Evolutionary conservation across 1,140 invertebrate genomes (phyloP).

Genomic region (Sitobion miscanthi): DNA sequence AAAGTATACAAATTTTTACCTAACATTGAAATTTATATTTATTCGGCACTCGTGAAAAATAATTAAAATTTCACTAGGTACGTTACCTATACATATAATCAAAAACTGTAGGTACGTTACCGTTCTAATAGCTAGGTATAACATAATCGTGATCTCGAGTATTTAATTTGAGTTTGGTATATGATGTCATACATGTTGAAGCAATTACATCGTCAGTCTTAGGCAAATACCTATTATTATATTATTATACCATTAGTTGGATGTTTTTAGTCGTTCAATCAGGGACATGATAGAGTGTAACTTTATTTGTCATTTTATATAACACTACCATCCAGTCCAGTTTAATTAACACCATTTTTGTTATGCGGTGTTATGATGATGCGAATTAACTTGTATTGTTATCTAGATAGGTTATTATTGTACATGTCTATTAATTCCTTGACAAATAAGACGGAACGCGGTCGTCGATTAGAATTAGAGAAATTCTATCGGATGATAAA

Average conservation of each 20-base stretch:
- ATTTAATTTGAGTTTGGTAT: background rate
- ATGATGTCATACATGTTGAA: background rate
- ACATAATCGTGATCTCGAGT: background rate
- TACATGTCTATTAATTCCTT: background rate
- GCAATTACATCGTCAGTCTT: background rate
- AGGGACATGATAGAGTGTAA: background rate
- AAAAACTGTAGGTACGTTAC: background rate
- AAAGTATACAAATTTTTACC: background rate
- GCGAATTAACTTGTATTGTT: background rate
- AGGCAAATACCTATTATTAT: background rate
- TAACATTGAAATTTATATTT: background rate
- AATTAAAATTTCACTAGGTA: background rate
- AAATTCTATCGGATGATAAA: background rate
- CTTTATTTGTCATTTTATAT: background rate
- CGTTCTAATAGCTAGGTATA: background rate
- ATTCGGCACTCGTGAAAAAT: background rate
- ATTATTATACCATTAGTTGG: background rate
- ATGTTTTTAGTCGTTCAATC: background rate
- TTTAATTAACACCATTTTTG: background rate
- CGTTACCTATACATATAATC: background rate
- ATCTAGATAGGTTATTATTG: background rate
- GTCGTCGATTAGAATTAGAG: background rate
- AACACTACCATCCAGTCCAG: background rate
- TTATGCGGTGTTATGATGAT: background rate
- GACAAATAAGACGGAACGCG: background rate